These are phyloP conservation scores for Drosophila kurseongensis DNA, from an alignment of 1,140 invertebrate species.

Conservation along the genomic window DNA sequence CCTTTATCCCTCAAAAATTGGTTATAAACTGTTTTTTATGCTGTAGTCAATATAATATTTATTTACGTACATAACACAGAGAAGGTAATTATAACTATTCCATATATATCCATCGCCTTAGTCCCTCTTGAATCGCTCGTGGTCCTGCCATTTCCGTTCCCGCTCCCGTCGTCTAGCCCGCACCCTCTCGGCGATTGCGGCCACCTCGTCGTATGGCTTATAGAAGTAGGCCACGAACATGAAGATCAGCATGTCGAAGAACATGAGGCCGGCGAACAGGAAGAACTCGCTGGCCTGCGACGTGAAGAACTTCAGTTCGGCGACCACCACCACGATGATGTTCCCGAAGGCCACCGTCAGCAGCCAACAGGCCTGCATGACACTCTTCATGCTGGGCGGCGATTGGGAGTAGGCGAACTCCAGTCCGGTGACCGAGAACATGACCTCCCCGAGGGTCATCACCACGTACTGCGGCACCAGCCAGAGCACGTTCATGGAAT, in stretches of 20 bases:
- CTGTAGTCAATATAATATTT: neutral
- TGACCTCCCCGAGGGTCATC: constrained; percentile 92
- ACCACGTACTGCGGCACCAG: constrained; percentile 94
- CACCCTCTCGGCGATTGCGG: constrained; percentile 7
- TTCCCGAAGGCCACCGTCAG: constrained; percentile 97
- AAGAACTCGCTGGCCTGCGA: constrained; percentile 91
- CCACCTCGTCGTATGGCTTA: constrained; percentile 79
- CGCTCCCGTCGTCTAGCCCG: neutral
- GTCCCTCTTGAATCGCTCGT: constrained; percentile 3
- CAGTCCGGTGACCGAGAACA: constrained; percentile 96
- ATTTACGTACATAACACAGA: neutral
- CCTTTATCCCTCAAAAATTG: too few relatives aligned
- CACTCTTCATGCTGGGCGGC: constrained; percentile 94
- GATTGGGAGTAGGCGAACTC: constrained; percentile 96
- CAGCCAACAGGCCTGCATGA: constrained; percentile 95
- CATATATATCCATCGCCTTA: neutral
- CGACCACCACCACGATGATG: constrained; percentile 94
- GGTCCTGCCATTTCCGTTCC: constrained; percentile 8
- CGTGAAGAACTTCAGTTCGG: constrained; percentile 79
- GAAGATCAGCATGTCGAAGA: constrained; percentile 93
- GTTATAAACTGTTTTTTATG: neutral
- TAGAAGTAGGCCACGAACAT: constrained; percentile 90
- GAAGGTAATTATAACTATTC: too few relatives aligned
- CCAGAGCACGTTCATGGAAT: constrained; percentile 92
- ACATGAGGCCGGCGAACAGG: constrained; percentile 94